These are phyloP conservation scores for Drosophila demipolita DNA, from an alignment of 2,888 invertebrate species.

Conservation along the genomic window DNA sequence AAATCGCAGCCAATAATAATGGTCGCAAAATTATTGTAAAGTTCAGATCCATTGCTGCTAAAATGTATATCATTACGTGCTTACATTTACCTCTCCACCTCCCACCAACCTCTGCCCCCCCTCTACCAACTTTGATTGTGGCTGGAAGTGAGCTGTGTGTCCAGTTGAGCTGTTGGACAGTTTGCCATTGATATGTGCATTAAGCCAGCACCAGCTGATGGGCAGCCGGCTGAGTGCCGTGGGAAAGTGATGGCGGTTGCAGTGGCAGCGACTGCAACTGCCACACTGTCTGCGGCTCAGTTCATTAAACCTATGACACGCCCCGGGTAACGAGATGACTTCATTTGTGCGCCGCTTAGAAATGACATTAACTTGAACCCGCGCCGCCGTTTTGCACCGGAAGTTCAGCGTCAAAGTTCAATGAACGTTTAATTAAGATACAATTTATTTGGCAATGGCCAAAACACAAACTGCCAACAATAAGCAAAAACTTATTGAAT, in stretches of 20 bases:
- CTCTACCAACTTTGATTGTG: background rate
- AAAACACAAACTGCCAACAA: constrained; percentile 5
- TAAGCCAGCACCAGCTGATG: constrained; percentile 30
- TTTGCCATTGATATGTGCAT: constrained; percentile 36
- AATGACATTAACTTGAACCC: constrained; percentile 76
- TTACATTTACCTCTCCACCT: constrained; percentile 50
- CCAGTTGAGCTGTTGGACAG: constrained; percentile 8
- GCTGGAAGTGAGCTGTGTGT: constrained; percentile 21
- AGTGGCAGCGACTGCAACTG: constrained; percentile 10
- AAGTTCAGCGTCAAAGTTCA: constrained; percentile 62
- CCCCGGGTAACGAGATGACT: constrained; percentile 63
- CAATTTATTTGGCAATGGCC: constrained; percentile 37
- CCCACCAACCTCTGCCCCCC: background rate
- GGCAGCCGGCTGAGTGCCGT: constrained; percentile 52
- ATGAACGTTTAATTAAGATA: constrained; percentile 60
- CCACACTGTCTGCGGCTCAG: constrained; percentile 38
- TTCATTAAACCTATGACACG: constrained; percentile 72
- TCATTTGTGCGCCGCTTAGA: constrained; percentile 63
- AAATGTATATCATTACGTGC: constrained; percentile 76
- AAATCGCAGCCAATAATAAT: constrained; percentile 63
- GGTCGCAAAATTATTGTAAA: constrained; percentile 72
- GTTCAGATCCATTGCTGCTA: constrained; percentile 77
- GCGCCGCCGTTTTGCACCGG: constrained; percentile 44
- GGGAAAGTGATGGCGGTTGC: constrained; percentile 63
- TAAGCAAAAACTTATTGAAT: constrained; percentile 20